phyloP scores from a whole-genome alignment of 2,797 vertebrate genomes.

The Vireo griseus region DNA sequence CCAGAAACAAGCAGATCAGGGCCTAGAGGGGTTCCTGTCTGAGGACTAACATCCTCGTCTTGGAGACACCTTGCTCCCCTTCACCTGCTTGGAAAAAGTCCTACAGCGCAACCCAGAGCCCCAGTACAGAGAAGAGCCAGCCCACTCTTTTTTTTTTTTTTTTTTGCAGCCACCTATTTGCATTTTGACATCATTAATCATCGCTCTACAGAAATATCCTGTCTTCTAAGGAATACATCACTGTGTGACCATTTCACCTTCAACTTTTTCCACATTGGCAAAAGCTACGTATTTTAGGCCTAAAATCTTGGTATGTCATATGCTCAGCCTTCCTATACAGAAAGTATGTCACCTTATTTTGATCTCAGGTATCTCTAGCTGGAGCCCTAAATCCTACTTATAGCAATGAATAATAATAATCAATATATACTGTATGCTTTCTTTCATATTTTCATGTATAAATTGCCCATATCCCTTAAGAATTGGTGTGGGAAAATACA shows the following conservation, averaged over 20 bases:
- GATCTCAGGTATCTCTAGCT: background rate
- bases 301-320: background rate
- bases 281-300: background rate
- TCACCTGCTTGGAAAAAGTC: background rate
- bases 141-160: background rate
- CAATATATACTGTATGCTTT: background rate
- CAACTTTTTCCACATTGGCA: background rate
- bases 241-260: background rate
- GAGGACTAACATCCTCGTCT: background rate
- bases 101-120: background rate
- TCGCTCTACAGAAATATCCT: background rate
- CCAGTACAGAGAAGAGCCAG: background rate
- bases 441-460: conserved; percentile 45
- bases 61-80: background rate
- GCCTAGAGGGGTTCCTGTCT: background rate
- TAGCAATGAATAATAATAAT: conserved; percentile 44
- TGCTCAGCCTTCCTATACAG: background rate
- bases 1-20: background rate
- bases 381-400: conserved; percentile 25
- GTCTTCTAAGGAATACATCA: background rate
- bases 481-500: conserved; percentile 34
- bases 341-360: background rate
- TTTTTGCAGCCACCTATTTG: background rate
- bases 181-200: background rate
- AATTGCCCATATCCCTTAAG: conserved; percentile 47